Percentiles rank a stretch among this genome's conserved stretches.
phyloP scores from a whole-genome alignment of 2,888 invertebrate species.

The Sarcophaga caerulescens region DNA sequence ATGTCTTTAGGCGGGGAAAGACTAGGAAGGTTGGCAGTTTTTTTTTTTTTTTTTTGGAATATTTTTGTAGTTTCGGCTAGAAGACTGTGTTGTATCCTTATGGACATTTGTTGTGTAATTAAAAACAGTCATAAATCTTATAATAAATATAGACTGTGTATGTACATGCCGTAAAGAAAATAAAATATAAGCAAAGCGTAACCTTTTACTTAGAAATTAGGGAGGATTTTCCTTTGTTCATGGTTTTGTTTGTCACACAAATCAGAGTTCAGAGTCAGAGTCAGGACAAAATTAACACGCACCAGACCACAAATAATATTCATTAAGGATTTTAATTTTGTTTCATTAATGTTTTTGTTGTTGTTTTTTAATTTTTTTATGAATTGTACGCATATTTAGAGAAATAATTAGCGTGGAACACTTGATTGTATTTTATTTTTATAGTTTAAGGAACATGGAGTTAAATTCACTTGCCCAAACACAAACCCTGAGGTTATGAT shows the following conservation, averaged over 20 bases:
- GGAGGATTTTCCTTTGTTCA: conserved; percentile 52
- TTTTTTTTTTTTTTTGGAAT: not conserved
- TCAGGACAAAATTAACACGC: conserved; percentile 60
- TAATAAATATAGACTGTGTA: conserved; percentile 49
- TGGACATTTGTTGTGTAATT: conserved; percentile 65
- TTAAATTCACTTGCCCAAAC: too few relatives aligned
- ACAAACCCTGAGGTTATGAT: too few relatives aligned
- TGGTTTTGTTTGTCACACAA: conserved; percentile 2
- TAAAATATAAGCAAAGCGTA: conserved; percentile 47
- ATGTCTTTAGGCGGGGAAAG: conserved; percentile 52
- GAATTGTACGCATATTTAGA: conserved; percentile 40
- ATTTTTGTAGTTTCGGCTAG: conserved; percentile 46
- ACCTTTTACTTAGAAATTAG: conserved; percentile 60
- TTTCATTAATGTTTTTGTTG: not conserved
- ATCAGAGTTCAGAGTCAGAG: not conserved
- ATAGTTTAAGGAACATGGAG: not conserved
- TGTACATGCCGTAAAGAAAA: not conserved
- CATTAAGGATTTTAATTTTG: not conserved
- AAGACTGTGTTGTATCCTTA: conserved; percentile 48
- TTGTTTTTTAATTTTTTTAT: conserved; percentile 9
- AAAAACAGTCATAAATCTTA: conserved; percentile 66
- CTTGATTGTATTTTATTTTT: not conserved
- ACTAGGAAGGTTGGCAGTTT: not conserved
- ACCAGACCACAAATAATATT: conserved; percentile 50
- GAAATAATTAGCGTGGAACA: conserved; percentile 40